Evolutionary conservation across 2,888 invertebrate genomes (phyloP).

Genomic region (Noctuana brunneofusca): DNA sequence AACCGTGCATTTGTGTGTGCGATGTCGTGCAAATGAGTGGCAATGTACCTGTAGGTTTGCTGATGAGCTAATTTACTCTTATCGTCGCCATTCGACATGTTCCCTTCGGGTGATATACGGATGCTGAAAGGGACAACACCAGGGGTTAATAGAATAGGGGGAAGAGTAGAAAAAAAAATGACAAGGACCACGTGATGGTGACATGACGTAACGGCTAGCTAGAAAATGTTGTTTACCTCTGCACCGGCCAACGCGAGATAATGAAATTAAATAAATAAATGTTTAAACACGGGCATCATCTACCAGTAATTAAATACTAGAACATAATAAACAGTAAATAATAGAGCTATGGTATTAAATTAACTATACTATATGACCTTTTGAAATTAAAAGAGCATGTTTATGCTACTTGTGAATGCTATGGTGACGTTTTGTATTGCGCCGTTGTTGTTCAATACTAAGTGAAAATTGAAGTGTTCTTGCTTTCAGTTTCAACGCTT

Average conservation of each 20-base stretch:
- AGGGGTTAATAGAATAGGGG: conserved; percentile 70
- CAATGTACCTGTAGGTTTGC: conserved; percentile 89
- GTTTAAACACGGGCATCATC: conserved; percentile 50
- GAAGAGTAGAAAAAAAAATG: conserved; percentile 47
- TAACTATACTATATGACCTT: not conserved
- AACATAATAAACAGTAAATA: conserved; percentile 30
- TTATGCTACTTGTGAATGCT: conserved; percentile 5
- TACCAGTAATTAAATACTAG: conserved; percentile 41
- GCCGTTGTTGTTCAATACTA: not conserved
- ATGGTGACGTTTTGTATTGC: conserved; percentile 1
- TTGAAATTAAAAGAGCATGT: not conserved
- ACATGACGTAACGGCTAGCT: conserved; percentile 53
- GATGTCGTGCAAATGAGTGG: conserved; percentile 52
- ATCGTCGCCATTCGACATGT: conserved; percentile 85
- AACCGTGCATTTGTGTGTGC: conserved; percentile 41
- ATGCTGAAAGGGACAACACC: conserved; percentile 84
- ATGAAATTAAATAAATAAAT: conserved; percentile 50
- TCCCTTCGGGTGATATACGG: conserved; percentile 83
- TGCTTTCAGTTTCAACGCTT: not conserved
- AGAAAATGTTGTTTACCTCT: conserved; percentile 71
- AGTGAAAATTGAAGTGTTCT: conserved; percentile 2
- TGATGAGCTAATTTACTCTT: conserved; percentile 87
- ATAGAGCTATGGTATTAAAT: conserved; percentile 6
- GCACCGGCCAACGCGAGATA: conserved; percentile 72
- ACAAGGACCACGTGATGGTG: conserved; percentile 56